These are phyloP conservation scores for Laothoe populi DNA, from an alignment of 2,888 invertebrate genomes.

Conservation along the genomic window DNA sequence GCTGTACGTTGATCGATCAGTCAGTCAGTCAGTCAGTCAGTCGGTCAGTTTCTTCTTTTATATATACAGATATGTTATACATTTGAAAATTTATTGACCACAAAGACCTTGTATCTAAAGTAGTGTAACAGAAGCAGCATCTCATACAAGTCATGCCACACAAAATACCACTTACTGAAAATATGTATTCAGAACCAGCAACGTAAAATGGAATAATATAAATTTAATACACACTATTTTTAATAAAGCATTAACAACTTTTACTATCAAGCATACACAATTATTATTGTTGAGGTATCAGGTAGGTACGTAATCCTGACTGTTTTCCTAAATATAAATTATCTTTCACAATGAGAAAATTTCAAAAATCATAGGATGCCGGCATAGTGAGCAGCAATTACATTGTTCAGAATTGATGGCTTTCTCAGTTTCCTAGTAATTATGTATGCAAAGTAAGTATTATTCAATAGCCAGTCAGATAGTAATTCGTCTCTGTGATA, in stretches of 20 bases:
- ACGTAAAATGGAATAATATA: neutral
- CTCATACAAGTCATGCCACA: no score
- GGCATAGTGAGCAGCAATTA: conserved; percentile 43
- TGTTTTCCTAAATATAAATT: conserved; percentile 49
- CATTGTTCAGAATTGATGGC: conserved; percentile 52
- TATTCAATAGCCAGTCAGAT: conserved; percentile 46
- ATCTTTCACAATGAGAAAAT: conserved; percentile 57
- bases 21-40: no score
- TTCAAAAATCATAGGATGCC: conserved; percentile 48
- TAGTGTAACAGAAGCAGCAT: no score
- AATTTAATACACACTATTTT: conserved; percentile 12
- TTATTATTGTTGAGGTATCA: neutral
- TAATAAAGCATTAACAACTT: neutral
- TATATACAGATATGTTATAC: no score
- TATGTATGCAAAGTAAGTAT: conserved; percentile 56
- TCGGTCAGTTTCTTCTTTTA: no score
- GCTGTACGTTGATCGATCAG: no score
- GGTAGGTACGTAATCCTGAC: conserved; percentile 38
- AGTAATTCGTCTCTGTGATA: conserved; percentile 36
- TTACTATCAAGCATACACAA: neutral
- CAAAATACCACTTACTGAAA: no score
- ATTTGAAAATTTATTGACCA: no score
- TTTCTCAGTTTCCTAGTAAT: conserved; percentile 40
- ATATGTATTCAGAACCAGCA: neutral
- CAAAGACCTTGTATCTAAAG: no score